Percentiles rank a stretch among this genome's conserved stretches.
Evolutionary conservation across 2,113 vertebrate species (phyloP).

Genomic region (Emydura subglobosa): DNA sequence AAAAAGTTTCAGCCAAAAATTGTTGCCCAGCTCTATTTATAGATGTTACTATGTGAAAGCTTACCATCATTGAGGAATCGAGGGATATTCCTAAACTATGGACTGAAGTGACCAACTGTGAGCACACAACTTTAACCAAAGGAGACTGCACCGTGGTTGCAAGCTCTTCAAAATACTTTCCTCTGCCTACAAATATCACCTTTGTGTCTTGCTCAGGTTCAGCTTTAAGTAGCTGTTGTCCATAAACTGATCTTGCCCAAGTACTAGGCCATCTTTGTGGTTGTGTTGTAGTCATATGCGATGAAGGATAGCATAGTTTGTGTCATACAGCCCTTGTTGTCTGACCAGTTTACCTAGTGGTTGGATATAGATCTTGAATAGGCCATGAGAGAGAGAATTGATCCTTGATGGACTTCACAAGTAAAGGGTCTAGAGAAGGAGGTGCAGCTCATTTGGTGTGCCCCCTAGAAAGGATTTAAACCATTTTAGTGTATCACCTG

Average conservation of each 20-base stretch:
- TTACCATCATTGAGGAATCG: background rate
- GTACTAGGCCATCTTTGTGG: background rate
- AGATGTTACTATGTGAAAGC: background rate
- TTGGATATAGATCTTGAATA: background rate
- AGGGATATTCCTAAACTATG: background rate
- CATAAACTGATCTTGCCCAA: background rate
- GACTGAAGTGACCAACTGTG: background rate
- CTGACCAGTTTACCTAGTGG: background rate
- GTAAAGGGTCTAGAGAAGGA: background rate
- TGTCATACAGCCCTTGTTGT: background rate
- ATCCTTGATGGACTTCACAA: background rate
- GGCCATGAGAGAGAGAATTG: background rate
- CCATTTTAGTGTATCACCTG: background rate
- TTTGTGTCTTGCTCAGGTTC: background rate
- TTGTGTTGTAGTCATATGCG: background rate
- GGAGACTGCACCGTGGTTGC: background rate
- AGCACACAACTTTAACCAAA: background rate
- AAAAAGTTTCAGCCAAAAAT: background rate
- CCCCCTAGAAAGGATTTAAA: background rate
- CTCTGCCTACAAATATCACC: background rate
- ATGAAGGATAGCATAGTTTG: background rate
- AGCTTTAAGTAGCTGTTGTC: background rate
- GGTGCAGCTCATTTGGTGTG: background rate
- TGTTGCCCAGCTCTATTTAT: background rate
- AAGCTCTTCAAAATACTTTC: background rate